Conservation (phyloP, 1,140 invertebrate species). For the Hirudo medicinalis region DNA sequence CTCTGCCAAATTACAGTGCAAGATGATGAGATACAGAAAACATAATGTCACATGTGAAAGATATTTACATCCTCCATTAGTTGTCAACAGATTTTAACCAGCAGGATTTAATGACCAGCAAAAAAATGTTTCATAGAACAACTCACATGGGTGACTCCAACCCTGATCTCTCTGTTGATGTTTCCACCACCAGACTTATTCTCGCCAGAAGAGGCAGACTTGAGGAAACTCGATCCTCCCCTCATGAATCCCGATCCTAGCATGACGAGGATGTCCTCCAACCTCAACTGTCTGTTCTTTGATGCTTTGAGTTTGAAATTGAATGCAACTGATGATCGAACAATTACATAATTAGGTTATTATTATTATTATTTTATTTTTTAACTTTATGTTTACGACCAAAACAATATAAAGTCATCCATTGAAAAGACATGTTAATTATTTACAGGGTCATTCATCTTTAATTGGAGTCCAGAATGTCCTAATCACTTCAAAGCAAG, state of each 20-base stretch:
- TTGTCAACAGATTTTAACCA: no score
- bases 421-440: neutral
- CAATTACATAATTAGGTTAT: no score
- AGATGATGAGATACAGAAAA: no score
- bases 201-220: constrained; percentile 59
- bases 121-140: no score
- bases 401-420: neutral
- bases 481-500: no score
- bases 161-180: constrained; percentile 83
- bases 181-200: constrained; percentile 87
- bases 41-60: no score
- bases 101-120: no score
- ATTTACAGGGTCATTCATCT: no score
- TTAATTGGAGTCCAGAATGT: no score
- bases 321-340: no score
- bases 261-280: constrained; percentile 81
- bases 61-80: no score
- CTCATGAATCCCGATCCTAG: constrained; percentile 85
- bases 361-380: neutral
- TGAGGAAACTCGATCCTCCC: constrained; percentile 85
- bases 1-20: no score
- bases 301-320: constrained; percentile 10
- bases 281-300: constrained; percentile 32
- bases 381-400: neutral
- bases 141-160: constrained; percentile 58